A percentile compares a stretch with the other conserved stretches of the same genome.
These are phyloP conservation scores for Agriopis marginaria DNA, from an alignment of 2,888 invertebrate genomes.

Conservation along the genomic window DNA sequence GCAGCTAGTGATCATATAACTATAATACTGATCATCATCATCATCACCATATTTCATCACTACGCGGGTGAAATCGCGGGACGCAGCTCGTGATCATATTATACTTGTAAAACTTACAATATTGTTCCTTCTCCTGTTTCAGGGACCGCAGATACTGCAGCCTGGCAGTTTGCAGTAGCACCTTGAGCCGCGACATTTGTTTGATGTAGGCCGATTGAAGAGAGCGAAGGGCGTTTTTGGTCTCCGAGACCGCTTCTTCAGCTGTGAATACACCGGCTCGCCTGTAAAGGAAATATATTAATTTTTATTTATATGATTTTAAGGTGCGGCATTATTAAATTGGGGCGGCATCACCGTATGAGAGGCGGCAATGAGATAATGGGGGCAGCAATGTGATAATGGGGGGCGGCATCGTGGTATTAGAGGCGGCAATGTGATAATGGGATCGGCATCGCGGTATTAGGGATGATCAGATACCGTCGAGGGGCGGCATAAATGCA, in stretches of 20 bases:
- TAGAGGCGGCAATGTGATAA: background rate
- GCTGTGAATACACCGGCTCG: conserved; percentile 95
- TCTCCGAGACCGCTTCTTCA: conserved; percentile 93
- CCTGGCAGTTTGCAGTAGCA: conserved; percentile 90
- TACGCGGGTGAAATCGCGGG: too few relatives aligned
- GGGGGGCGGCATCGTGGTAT: background rate
- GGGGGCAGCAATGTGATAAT: background rate
- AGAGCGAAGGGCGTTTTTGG: conserved; percentile 90
- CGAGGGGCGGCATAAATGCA: background rate
- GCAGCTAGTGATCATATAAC: too few relatives aligned
- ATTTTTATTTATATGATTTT: too few relatives aligned
- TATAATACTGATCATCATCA: too few relatives aligned
- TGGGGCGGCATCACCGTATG: background rate
- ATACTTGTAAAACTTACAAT: conserved; percentile 87
- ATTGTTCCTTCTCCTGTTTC: conserved; percentile 92
- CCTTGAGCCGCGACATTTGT: conserved; percentile 92
- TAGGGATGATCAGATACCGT: background rate
- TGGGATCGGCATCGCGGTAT: background rate
- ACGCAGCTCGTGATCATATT: too few relatives aligned
- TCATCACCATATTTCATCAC: too few relatives aligned
- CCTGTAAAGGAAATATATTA: conserved; percentile 74
- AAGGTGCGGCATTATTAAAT: too few relatives aligned
- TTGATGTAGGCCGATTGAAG: conserved; percentile 93
- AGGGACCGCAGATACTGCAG: conserved; percentile 90
- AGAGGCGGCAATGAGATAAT: background rate